Evolutionary conservation across 1,140 invertebrate genomes (phyloP).

Genomic region (Drosophila pandora): DNA sequence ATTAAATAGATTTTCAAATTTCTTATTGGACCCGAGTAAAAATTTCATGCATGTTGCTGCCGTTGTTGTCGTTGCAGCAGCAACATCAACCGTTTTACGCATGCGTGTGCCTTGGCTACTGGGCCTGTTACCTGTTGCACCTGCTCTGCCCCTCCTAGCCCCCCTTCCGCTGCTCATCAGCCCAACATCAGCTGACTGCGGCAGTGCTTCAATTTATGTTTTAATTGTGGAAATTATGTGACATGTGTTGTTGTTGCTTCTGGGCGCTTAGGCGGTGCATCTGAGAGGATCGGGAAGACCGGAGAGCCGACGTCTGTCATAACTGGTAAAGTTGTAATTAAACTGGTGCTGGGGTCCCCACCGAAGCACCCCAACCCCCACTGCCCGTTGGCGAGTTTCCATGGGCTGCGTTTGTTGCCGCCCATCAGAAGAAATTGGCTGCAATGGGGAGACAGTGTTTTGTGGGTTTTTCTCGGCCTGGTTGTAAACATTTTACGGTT

Average conservation of each 20-base stretch:
- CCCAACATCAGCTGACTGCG: constrained; percentile 28
- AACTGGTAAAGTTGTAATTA: constrained; percentile 78
- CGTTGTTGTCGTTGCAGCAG: constrained; percentile 45
- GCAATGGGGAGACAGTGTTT: constrained; percentile 53
- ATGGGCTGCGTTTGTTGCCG: constrained; percentile 54
- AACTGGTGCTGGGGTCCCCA: constrained; percentile 52
- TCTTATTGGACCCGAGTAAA: constrained; percentile 28
- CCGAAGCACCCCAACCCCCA: not conserved
- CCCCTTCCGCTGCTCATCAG: not conserved
- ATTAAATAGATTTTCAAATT: not conserved
- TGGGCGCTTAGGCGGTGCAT: constrained; percentile 34
- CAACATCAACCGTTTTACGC: constrained; percentile 76
- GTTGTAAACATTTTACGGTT: constrained; percentile 74
- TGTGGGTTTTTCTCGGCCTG: constrained; percentile 65
- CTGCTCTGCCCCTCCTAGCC: constrained; percentile 25
- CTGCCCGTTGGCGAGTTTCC: constrained; percentile 7
- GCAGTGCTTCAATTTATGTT: constrained; percentile 75
- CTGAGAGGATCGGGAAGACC: constrained; percentile 26
- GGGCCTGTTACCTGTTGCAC: constrained; percentile 54
- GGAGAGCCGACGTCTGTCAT: constrained; percentile 65
- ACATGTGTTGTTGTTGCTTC: constrained; percentile 52
- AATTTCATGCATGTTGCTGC: constrained; percentile 71
- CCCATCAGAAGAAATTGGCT: constrained; percentile 50
- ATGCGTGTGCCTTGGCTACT: constrained; percentile 64
- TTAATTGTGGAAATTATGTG: constrained; percentile 81